Base-by-base conservation (phyloP, 2,797 vertebrate species). In the Tapera naevia region DNA sequence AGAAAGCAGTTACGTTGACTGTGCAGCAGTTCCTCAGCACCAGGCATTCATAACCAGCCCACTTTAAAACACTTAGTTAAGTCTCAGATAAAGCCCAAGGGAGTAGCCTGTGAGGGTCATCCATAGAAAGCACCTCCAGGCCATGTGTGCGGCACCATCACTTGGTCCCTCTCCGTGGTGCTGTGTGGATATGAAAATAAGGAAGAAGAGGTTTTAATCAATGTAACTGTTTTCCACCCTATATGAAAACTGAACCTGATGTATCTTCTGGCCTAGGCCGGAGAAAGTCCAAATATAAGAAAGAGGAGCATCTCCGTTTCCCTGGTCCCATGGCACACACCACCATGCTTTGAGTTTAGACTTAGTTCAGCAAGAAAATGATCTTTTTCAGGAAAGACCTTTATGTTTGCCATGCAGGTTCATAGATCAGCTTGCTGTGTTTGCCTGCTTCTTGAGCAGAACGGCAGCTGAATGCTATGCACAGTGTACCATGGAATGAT, bases 401-500 rank as follows among this genome's bases (percentile, higher is more conserved):
- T 87, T 76, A 33, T 76, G 35, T 72, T 43, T 46, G 35, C 73
- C 43, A 4, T 15, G 48, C 8, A 72, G 27, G 12, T 48, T 45
- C 64, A 48, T 60, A 71, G 86, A 58, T 50, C 54, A 72, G 11
- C 60, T 91, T 8, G 8, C 21, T 23, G 28, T 51, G 15, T 71
- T 54, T 45, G 25, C 0, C 3, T 57, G 25, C 51, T 51, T 23
- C 56, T 45, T 22, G 28, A 14, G 45, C 64, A 46, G 69, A 51
- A 60, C 85, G 50, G 35, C 66, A 67, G 62, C 3, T 1, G 4
- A 73, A 57, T 22, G 10, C 88, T 61, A 28, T 23, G 22, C 2
- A 9, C 80, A 43, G 28, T 1, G 19, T 58, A 14, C 50, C 0
- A 0, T 60, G 54, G 45, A 28, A 80, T 65, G 23, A 23, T 1